These are phyloP conservation scores for Operophtera brumata DNA, from an alignment of 2,888 invertebrate genomes.

Conservation along the genomic window DNA sequence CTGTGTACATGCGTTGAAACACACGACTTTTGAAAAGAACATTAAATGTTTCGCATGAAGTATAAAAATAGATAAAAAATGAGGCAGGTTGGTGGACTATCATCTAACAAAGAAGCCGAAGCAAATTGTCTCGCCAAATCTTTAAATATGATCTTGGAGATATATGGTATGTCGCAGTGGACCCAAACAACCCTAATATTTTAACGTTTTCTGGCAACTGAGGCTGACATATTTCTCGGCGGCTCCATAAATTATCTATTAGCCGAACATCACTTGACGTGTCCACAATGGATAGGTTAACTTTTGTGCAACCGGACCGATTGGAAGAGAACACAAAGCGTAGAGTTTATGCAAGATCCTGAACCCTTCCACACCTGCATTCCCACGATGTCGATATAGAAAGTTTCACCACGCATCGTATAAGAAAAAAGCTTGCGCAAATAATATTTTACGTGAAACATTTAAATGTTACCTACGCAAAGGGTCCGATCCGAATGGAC, in stretches of 20 bases:
- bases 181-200: slow-evolving; percentile 73
- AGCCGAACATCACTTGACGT: slow-evolving; percentile 74
- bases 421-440: slow-evolving; percentile 71
- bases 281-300: slow-evolving; percentile 69
- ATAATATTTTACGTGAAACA: slow-evolving; percentile 70
- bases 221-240: slow-evolving; percentile 57
- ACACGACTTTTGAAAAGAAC: neutral
- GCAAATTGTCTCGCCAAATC: slow-evolving; percentile 63
- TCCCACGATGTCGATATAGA: slow-evolving; percentile 73
- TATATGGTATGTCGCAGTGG: slow-evolving; percentile 47
- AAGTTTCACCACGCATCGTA: slow-evolving; percentile 60
- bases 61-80: slow-evolving; percentile 16
- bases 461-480: slow-evolving; percentile 63
- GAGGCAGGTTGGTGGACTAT: slow-evolving; percentile 27
- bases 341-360: slow-evolving; percentile 37
- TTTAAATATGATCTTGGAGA: slow-evolving; percentile 53
- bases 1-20: too few relatives aligned
- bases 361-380: slow-evolving; percentile 79
- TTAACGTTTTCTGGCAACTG: slow-evolving; percentile 56
- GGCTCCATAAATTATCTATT: slow-evolving; percentile 78
- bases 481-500: slow-evolving; percentile 56
- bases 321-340: slow-evolving; percentile 55
- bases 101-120: slow-evolving; percentile 47
- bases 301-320: slow-evolving; percentile 74
- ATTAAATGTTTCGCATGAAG: slow-evolving; percentile 15